Base-by-base conservation (phyloP, 2,113 vertebrate genomes). In the Polypterus bichir region DNA sequence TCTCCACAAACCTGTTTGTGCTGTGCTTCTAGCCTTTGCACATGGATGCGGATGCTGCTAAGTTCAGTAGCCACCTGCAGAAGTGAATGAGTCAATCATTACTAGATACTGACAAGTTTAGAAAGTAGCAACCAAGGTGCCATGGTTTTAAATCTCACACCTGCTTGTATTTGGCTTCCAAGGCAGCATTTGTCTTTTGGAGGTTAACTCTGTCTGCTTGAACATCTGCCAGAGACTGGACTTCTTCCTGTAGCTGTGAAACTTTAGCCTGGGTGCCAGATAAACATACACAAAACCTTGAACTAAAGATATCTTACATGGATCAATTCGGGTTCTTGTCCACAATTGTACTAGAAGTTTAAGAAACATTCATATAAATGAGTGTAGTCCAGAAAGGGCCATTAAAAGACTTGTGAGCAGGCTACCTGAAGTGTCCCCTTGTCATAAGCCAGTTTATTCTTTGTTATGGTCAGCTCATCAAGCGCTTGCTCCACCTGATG, bases 391-490 rank as follows among this genome's bases (percentile, higher is more conserved):
- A 27, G 27, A 27, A 27, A 27, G 27, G 27, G 27, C 27, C 27
- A 27, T 27, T 27, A 27, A 27, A 2, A 27, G 27, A 27, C 3
- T 62, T 7, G 44, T 6, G 7, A 6, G 6, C 6, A 27, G 54
- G 44, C 61, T 74, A 86, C 77, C 80, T 84, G 71, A 54, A 80
- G 73, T 59, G 77, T 81, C 63, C 76, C 73, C 64, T 86, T 84
- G 62, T 87, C 71, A 66, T 76, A 77, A 10, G 75, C 74, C 59
- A 85, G 70, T 64, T 82, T 82, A 73, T 76, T 88, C 67, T 82
- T 89, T 66, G 74, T 79, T 10, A 81, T 70, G n/a, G 68, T 76
- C 68, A 85, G 61, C 60, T 82, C 78, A 68, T 65, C 76, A 55
- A 87, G 65, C n/a, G 72, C 58, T 10, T 74, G 71, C 9, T 88